phyloP scores from a whole-genome alignment of 2,113 vertebrate genomes.

The Chlorocebus sabaeus region DNA sequence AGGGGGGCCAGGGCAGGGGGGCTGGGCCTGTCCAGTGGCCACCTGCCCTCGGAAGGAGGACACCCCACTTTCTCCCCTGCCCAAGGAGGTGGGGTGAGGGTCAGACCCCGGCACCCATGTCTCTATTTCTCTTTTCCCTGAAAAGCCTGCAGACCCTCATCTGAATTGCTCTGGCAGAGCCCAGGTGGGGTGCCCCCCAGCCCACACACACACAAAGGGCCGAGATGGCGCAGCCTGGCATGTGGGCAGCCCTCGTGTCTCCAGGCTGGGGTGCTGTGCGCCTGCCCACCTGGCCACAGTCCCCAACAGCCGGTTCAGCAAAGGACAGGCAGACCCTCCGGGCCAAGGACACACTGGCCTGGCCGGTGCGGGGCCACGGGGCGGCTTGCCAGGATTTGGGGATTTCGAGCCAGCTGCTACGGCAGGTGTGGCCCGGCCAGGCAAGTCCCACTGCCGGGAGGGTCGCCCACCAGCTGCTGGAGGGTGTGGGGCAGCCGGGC shows the following conservation, averaged over 20 bases:
- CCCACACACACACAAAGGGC: not conserved
- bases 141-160: not conserved
- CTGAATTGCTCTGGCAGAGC: fast-evolving
- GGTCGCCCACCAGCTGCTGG: conserved; percentile 61
- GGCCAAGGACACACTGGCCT: conserved; percentile 38
- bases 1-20: no score
- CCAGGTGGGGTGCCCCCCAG: fast-evolving
- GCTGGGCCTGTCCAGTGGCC: not conserved
- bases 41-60: not conserved
- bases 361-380: not conserved
- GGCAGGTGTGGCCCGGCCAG: conserved; percentile 62
- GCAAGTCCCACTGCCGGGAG: not conserved
- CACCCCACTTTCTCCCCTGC: not conserved
- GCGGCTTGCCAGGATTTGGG: conserved; percentile 17
- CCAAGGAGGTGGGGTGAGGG: fast-evolving
- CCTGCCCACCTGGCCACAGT: not conserved
- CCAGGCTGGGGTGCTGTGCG: not conserved
- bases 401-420: conserved; percentile 65
- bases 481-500: not conserved
- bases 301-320: conserved; percentile 20
- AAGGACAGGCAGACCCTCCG: not conserved
- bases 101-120: not conserved
- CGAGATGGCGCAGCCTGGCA: fast-evolving
- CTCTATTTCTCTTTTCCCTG: no score
- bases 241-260: not conserved